Conservation (phyloP, 92 coral and sea anemone genomes). For the Paramuricea clavata region DNA sequence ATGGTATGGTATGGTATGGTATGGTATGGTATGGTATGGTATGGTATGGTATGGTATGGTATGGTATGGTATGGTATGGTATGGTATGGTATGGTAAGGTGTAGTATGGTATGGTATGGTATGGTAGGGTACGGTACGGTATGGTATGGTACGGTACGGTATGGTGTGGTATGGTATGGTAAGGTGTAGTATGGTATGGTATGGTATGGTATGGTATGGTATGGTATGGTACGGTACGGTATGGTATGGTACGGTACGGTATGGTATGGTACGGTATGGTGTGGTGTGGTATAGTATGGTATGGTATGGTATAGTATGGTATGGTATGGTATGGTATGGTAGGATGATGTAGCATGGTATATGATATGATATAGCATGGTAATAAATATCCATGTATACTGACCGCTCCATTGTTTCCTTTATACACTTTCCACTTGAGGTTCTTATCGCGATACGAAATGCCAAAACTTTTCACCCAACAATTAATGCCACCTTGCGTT, state of each 20-base stretch:
- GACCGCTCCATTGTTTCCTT: not conserved
- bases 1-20: not conserved
- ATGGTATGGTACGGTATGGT: no score
- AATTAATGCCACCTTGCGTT: slow-evolving; percentile 20
- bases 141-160: not conserved
- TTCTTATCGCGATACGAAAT: slow-evolving; percentile 1
- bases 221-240: no score
- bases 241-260: no score
- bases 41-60: not conserved
- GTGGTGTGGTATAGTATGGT: no score
- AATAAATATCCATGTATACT: not conserved
- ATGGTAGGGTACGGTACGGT: not conserved
- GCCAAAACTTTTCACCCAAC: slow-evolving; percentile 26
- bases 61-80: not conserved
- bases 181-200: not conserved
- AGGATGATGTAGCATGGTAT: no score
- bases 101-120: not conserved
- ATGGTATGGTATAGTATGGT: no score
- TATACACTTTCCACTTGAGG: not conserved
- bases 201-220: not conserved
- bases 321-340: not conserved
- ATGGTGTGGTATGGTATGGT: not conserved
- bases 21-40: not conserved
- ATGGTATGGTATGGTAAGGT: no score
- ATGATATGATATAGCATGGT: no score